phyloP scores from a whole-genome alignment of 2,797 vertebrate species.

The Nyctalus aviator region DNA sequence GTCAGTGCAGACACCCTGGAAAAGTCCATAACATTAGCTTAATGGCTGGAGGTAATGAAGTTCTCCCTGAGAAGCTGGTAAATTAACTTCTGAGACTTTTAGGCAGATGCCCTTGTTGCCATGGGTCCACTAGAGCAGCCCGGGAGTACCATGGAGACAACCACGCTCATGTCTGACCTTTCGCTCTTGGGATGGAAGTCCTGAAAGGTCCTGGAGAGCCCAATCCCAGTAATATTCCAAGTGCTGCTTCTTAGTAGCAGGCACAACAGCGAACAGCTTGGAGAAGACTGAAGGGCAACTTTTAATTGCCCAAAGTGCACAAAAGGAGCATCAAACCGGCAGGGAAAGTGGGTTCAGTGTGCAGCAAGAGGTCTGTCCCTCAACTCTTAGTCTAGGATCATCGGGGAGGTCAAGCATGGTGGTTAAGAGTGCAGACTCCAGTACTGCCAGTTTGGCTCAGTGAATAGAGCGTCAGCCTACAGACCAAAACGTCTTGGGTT shows the following conservation, averaged over 20 bases:
- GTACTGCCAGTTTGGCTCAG: too few species aligned
- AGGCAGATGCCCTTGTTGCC: conserved; percentile 63
- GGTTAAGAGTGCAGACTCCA: background rate
- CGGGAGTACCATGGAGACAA: background rate
- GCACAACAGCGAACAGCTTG: background rate
- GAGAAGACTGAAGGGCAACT: background rate
- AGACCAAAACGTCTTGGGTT: too few species aligned
- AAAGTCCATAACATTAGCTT: conserved; percentile 89
- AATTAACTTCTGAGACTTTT: conserved; percentile 84
- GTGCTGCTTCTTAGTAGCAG: background rate
- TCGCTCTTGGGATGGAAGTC: background rate
- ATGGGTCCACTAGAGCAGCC: background rate
- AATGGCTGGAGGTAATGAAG: conserved; percentile 88
- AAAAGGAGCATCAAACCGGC: background rate
- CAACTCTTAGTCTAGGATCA: background rate
- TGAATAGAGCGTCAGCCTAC: too few species aligned
- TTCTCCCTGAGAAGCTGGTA: conserved; percentile 78
- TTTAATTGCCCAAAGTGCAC: background rate
- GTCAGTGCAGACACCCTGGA: conserved; percentile 84
- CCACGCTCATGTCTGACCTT: background rate
- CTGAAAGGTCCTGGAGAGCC: background rate
- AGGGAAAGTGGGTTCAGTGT: background rate
- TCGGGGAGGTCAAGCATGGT: background rate
- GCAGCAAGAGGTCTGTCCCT: background rate
- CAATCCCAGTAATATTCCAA: background rate